A percentile compares a stretch with the other conserved stretches of the same genome.
These are phyloP conservation scores for Oophaga pumilio DNA, from an alignment of 2,113 vertebrate species.

Conservation along the genomic window DNA sequence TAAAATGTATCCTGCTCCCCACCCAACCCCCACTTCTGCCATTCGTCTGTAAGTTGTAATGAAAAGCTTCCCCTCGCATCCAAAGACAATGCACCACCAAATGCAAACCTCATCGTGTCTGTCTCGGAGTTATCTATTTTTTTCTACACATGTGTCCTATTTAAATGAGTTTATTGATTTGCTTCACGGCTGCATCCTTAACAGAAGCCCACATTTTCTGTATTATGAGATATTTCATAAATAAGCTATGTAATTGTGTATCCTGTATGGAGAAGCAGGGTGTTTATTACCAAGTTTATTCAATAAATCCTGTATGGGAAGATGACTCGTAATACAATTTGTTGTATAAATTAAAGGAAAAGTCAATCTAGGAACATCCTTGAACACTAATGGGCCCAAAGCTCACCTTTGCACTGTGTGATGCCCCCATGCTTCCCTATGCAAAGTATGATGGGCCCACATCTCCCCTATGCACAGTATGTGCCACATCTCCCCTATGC, in stretches of 20 bases:
- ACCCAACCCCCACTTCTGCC: background rate
- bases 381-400: no score
- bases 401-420: no score
- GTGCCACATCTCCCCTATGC: no score
- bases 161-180: background rate
- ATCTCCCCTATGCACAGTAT: no score
- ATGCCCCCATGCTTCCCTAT: no score
- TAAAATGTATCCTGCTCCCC: background rate
- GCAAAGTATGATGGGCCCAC: no score
- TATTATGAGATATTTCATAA: slow-evolving; percentile 33
- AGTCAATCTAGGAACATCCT: no score
- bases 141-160: background rate
- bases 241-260: slow-evolving; percentile 42
- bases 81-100: slow-evolving; percentile 32
- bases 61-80: background rate
- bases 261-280: slow-evolving; percentile 35
- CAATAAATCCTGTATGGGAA: slow-evolving; percentile 41
- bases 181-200: background rate
- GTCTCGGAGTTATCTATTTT: slow-evolving; percentile 15
- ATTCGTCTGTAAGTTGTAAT: background rate
- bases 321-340: background rate
- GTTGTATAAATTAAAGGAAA: background rate
- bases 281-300: slow-evolving; percentile 42
- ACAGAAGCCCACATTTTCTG: background rate
- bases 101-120: slow-evolving; percentile 10